Evolutionary conservation across 2,888 invertebrate species (phyloP).

Genomic region (Litoditis marina): DNA sequence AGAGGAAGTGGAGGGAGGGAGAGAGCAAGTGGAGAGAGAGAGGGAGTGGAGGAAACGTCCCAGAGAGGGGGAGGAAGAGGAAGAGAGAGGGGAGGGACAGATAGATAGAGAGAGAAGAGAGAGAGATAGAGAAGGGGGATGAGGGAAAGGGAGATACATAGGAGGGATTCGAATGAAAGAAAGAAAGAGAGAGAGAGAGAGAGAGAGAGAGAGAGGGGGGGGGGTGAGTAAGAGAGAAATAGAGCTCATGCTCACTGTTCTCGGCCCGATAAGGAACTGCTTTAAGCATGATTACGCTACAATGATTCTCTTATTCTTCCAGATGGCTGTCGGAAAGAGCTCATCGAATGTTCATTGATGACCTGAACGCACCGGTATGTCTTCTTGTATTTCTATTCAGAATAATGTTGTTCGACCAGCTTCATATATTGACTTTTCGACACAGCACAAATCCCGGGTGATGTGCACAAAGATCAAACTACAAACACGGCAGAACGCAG

Average conservation of each 20-base stretch:
- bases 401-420: background rate
- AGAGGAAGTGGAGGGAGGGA: background rate
- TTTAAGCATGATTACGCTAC: background rate
- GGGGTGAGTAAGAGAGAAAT: background rate
- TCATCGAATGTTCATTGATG: constrained; percentile 53
- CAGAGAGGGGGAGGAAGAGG: background rate
- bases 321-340: constrained; percentile 56
- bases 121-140: background rate
- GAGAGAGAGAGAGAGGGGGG: constrained; percentile 1
- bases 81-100: background rate
- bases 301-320: background rate
- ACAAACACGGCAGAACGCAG: no score
- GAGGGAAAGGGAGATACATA: background rate
- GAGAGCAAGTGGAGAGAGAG: background rate
- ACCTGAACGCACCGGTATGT: constrained; percentile 27
- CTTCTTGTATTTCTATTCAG: background rate
- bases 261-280: background rate
- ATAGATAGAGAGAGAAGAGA: background rate
- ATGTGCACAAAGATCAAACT: no score
- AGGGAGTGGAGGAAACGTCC: background rate
- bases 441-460: no score
- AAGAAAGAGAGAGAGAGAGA: background rate
- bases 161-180: background rate
- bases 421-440: background rate
- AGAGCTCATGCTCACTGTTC: background rate